Evolutionary conservation across 2,797 vertebrate species (phyloP).

Genomic region (Muscicapa comitata): DNA sequence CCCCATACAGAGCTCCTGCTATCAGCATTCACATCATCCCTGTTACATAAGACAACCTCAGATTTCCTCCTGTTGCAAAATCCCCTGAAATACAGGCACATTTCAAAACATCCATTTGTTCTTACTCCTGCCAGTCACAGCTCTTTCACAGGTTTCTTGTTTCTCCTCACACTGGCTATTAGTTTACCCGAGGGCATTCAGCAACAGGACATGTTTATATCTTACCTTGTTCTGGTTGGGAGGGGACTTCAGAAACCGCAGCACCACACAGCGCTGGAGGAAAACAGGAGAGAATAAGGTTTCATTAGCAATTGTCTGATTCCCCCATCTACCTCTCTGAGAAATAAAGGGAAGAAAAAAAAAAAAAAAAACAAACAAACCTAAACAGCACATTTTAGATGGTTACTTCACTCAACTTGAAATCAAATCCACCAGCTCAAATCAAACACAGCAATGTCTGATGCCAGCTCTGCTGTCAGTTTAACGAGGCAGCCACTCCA

Average conservation of each 20-base stretch:
- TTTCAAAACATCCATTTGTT: neutral
- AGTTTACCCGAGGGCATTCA: neutral
- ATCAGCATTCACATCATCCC: neutral
- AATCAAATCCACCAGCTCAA: neutral
- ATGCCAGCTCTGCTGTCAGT: neutral
- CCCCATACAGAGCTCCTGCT: neutral
- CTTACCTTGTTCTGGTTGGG: slow-evolving; percentile 80
- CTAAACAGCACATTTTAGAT: neutral
- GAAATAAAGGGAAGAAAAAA: neutral
- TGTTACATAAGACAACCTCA: neutral
- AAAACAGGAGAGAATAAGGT: neutral
- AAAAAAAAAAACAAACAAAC: rapidly evolving
- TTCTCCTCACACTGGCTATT: neutral
- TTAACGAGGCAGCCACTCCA: neutral
- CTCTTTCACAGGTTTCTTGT: neutral
- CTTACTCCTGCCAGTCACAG: neutral
- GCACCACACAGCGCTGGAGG: slow-evolving; percentile 87
- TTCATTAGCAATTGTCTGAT: neutral
- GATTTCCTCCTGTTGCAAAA: slow-evolving; percentile 7
- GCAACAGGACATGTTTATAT: neutral
- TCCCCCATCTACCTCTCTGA: neutral
- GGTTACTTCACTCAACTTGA: neutral
- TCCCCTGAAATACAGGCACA: neutral
- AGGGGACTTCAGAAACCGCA: slow-evolving; percentile 91
- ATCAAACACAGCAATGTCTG: neutral